These are phyloP conservation scores for Aradophagus sp. DNA, from an alignment of 1,140 invertebrate species.

Conservation along the genomic window DNA sequence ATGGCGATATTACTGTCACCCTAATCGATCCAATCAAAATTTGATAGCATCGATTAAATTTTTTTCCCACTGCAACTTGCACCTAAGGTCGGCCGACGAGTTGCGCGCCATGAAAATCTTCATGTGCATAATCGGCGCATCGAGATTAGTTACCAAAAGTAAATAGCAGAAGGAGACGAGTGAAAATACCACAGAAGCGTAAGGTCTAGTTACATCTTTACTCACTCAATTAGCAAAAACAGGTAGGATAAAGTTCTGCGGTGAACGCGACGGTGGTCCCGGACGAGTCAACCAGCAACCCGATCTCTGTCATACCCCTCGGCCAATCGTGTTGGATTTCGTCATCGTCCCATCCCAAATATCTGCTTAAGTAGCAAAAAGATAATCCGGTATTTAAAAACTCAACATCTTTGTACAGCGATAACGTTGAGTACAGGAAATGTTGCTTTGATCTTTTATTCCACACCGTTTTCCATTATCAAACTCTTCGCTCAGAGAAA, in stretches of 20 bases:
- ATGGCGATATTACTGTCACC: too few relatives aligned
- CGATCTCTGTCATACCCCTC: slow-evolving; percentile 72
- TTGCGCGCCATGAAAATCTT: slow-evolving; percentile 27
- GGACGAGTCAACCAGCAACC: slow-evolving; percentile 62
- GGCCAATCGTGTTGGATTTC: slow-evolving; percentile 68
- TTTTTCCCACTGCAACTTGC: too few relatives aligned
- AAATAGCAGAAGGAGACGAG: slow-evolving; percentile 64
- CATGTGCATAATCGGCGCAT: slow-evolving; percentile 29
- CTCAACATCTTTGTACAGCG: slow-evolving; percentile 54
- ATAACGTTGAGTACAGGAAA: slow-evolving; percentile 50
- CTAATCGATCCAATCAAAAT: too few relatives aligned
- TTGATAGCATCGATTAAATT: too few relatives aligned
- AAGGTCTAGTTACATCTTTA: slow-evolving; percentile 76
- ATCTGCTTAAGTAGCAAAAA: slow-evolving; percentile 68
- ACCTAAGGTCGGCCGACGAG: too few relatives aligned
- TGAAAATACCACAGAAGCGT: slow-evolving; percentile 72
- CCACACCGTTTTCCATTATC: slow-evolving; percentile 11
- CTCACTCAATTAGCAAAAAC: slow-evolving; percentile 76
- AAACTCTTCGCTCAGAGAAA: too few relatives aligned
- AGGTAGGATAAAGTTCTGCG: slow-evolving; percentile 72
- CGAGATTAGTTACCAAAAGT: slow-evolving; percentile 56
- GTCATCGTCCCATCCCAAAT: slow-evolving; percentile 66
- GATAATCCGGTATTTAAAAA: slow-evolving; percentile 69
- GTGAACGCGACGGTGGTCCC: slow-evolving; percentile 69
- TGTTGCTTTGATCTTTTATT: slow-evolving; percentile 14